Evolutionary conservation across 1,140 invertebrate species (phyloP).

Genomic region (Phymastichus coffea): DNA sequence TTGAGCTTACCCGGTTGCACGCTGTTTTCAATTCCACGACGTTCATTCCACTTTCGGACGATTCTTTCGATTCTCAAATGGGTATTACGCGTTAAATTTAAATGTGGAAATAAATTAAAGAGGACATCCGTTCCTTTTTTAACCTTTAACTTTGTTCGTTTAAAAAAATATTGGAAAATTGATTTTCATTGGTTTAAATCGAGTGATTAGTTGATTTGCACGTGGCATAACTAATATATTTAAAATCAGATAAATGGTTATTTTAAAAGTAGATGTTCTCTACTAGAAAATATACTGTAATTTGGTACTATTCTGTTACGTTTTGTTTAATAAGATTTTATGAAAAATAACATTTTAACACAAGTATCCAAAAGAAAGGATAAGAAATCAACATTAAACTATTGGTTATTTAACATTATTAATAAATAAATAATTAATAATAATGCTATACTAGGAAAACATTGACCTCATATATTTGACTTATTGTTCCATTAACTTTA

Average conservation of each 20-base stretch:
- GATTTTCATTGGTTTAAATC: background rate
- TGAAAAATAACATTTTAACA: no score
- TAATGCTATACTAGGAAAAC: no score
- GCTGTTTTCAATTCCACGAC: conserved; percentile 7
- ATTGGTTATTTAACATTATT: no score
- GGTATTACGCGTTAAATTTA: conserved; percentile 11
- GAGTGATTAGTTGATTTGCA: background rate
- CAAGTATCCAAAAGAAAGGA: no score
- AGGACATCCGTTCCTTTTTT: background rate
- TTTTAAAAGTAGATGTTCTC: background rate
- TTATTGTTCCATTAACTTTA: no score
- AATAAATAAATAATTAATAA: no score
- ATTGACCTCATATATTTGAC: no score
- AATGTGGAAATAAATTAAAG: conserved; percentile 10
- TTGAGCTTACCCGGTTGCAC: conserved; percentile 1
- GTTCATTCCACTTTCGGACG: background rate
- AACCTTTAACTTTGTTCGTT: background rate
- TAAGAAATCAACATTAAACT: no score
- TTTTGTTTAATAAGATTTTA: no score
- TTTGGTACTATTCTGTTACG: no score
- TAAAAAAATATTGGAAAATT: background rate
- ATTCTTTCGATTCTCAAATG: background rate
- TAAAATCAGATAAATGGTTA: background rate
- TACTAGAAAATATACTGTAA: background rate
- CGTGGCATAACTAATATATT: background rate